phyloP scores from a whole-genome alignment of 2,113 vertebrate species.

The Nothocercus julius region DNA sequence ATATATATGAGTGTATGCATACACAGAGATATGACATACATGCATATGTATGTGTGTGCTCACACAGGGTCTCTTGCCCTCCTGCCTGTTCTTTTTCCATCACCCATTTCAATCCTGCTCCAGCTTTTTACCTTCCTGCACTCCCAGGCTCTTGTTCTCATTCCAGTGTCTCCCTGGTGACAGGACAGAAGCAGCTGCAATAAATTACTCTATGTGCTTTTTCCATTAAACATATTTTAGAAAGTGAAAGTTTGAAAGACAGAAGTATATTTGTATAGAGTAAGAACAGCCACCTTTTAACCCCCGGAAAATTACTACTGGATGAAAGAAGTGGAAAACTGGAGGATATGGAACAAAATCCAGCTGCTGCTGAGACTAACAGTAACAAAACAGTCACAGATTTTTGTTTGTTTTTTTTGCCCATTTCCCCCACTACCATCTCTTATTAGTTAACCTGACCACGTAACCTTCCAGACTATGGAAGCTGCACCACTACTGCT shows the following conservation, averaged over 20 bases:
- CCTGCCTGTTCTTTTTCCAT: not conserved
- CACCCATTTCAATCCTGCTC: constrained; percentile 18
- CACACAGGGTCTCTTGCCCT: not conserved
- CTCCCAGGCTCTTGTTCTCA: constrained; percentile 6
- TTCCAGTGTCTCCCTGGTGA: constrained; percentile 30
- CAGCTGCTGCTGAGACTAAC: not conserved
- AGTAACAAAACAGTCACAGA: not conserved
- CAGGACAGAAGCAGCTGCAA: constrained; percentile 38
- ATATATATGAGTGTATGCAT: rapidly evolving
- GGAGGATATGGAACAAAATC: not conserved
- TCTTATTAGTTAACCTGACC: not conserved
- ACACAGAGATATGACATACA: not conserved
- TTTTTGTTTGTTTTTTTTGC: not conserved
- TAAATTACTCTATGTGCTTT: constrained; percentile 24
- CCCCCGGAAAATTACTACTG: constrained; percentile 20
- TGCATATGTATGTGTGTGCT: not conserved
- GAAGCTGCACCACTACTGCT: not conserved
- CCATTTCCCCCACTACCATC: no score
- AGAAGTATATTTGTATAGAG: constrained; percentile 26
- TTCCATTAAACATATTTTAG: constrained; percentile 35
- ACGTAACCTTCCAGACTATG: not conserved
- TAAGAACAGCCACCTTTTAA: constrained; percentile 13
- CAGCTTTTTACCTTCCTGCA: constrained; percentile 3
- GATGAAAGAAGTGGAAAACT: not conserved
- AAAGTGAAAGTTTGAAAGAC: constrained; percentile 40